phyloP scores from a whole-genome alignment of 1,140 invertebrate species.

The Pseudomyrmex cubaensis region DNA sequence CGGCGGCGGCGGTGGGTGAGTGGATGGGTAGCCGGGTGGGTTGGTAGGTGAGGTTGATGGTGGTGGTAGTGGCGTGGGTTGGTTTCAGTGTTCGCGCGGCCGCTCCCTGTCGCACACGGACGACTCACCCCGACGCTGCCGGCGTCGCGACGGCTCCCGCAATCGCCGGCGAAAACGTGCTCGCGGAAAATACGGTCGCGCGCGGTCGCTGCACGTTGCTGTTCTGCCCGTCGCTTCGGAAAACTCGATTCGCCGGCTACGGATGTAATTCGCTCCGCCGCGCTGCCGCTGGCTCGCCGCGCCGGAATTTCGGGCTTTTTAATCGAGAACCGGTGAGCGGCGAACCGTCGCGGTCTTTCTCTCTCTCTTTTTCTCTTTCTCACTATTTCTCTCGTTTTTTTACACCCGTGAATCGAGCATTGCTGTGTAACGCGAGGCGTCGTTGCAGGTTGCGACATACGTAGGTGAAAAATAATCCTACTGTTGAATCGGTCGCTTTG shows the following conservation, averaged over 20 bases:
- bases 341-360: conserved; percentile 25
- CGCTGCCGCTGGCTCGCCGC: conserved; percentile 14
- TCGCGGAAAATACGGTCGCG: conserved; percentile 66
- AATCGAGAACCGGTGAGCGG: conserved; percentile 38
- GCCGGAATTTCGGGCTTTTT: conserved; percentile 39
- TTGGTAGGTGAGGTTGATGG: conserved; percentile 63
- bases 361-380: not conserved
- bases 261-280: conserved; percentile 45
- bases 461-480: conserved; percentile 41
- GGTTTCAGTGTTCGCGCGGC: conserved; percentile 82
- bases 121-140: conserved; percentile 70
- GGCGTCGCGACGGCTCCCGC: conserved; percentile 72
- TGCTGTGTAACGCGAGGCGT: conserved; percentile 25
- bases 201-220: conserved; percentile 40
- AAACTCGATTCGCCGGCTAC: conserved; percentile 42
- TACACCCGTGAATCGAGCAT: conserved; percentile 12
- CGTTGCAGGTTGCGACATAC: conserved; percentile 11
- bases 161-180: conserved; percentile 74
- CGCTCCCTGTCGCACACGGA: conserved; percentile 83
- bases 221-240: conserved; percentile 25
- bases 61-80: conserved; percentile 72
- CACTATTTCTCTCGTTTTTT: not conserved
- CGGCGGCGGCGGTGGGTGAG: conserved; percentile 34
- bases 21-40: conserved; percentile 62
- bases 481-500: conserved; percentile 11